Evolutionary conservation across 2,797 vertebrate species (phyloP).

Genomic region (Manis crassicaudata): DNA sequence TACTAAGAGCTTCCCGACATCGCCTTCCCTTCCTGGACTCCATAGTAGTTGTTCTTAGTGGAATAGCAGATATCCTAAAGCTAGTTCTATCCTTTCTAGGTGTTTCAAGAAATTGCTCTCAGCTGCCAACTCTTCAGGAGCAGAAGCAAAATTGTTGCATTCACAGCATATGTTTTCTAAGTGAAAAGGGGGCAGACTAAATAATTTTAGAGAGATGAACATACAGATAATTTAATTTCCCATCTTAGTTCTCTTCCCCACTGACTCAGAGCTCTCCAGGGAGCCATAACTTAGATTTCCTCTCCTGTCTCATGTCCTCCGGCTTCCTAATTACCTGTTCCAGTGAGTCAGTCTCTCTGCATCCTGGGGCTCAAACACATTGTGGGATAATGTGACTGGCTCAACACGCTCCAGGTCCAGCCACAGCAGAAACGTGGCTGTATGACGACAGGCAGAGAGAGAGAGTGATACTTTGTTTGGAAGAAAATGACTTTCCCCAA

Average conservation of each 20-base stretch:
- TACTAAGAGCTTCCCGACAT: conserved; percentile 20
- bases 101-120: conserved; percentile 59
- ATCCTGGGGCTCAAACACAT: neutral
- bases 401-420: neutral
- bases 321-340: conserved; percentile 68
- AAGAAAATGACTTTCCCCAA: neutral
- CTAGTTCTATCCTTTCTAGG: neutral
- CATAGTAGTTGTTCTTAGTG: neutral
- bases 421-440: neutral
- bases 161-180: conserved; percentile 66
- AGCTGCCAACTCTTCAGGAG: conserved; percentile 54
- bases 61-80: neutral
- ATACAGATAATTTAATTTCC: conserved; percentile 66
- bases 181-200: conserved; percentile 59
- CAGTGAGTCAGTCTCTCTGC: conserved; percentile 37
- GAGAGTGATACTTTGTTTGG: neutral
- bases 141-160: conserved; percentile 30
- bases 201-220: conserved; percentile 41
- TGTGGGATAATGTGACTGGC: neutral
- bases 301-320: conserved; percentile 42
- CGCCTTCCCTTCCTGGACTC: conserved; percentile 19
- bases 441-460: neutral
- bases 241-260: conserved; percentile 28
- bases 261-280: conserved; percentile 62
- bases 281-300: conserved; percentile 69